Percentiles rank a stretch among this genome's conserved stretches.
Conservation (phyloP, 2,888 invertebrate genomes). For the Pyralis farinalis region DNA sequence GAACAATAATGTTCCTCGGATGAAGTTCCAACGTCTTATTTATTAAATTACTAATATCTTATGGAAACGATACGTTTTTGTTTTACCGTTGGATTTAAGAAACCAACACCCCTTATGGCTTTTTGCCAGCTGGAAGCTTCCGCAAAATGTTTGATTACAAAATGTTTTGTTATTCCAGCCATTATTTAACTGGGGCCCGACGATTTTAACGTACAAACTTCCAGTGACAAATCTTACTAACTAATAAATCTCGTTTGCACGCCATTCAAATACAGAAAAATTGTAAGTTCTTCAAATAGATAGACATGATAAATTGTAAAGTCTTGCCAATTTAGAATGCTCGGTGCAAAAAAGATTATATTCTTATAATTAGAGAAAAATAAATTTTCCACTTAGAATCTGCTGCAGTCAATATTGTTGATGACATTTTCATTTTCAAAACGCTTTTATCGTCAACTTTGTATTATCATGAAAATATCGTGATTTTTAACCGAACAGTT, state of each 20-base stretch:
- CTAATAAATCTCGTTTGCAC: slow-evolving; percentile 63
- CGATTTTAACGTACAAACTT: slow-evolving; percentile 53
- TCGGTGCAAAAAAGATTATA: slow-evolving; percentile 28
- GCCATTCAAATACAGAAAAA: slow-evolving; percentile 10
- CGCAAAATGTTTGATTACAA: slow-evolving; percentile 31
- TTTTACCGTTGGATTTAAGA: slow-evolving; percentile 61
- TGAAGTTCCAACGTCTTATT: slow-evolving; percentile 53
- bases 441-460: not conserved
- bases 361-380: slow-evolving; percentile 23
- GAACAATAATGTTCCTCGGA: slow-evolving; percentile 68
- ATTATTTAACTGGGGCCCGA: slow-evolving; percentile 32
- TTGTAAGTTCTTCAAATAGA: not conserved
- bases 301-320: not conserved
- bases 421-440: not conserved
- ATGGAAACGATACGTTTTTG: slow-evolving; percentile 79
- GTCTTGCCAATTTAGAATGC: slow-evolving; percentile 5
- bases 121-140: slow-evolving; percentile 75
- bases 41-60: slow-evolving; percentile 59
- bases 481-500: not conserved
- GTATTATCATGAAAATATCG: not conserved
- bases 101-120: slow-evolving; percentile 81
- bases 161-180: slow-evolving; percentile 39
- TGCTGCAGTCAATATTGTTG: not conserved
- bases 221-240: slow-evolving; percentile 66
- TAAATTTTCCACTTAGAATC: slow-evolving; percentile 28